Evolutionary conservation across 2,113 vertebrate genomes (phyloP), one percentile per base, ranked within the genome.

Genomic region (Gadus chalcogrammus): DNA sequence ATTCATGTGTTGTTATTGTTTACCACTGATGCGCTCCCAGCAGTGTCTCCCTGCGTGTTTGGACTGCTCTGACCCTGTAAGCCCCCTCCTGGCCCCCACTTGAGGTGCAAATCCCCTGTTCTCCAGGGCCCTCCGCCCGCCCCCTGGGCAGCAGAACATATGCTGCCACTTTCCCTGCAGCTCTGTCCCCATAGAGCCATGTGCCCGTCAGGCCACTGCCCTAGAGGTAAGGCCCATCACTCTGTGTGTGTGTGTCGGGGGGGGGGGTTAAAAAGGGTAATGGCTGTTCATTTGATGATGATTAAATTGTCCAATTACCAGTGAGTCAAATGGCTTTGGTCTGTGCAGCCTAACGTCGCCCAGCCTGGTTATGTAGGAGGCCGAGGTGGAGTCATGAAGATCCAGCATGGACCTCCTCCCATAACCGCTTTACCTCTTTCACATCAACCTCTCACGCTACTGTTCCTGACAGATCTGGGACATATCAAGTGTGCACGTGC

Each of bases 1-100:
- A 85, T 81, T 77, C 76, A 82, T 77, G 38, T 18, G 31, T 38
- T 53, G 13, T 56, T 4, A 28, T 16, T 53, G 22, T 22, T n/a
- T 66, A 20, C 67, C 56, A 18, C 15, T n/a, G 3, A 17, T 11
- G 13, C 15, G 56, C 58, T 38, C 4, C 31, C 31, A 35, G 28
- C 11, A 20, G 59, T 8, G 4, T 20, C 38, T 71, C 38, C 18
- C 22, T 9, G 42, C 58, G 6, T 35, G 31, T 0, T 35, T 4
- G 4, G 5, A n/a, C 20, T 1, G 48, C 5, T 61, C 22, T 65
- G 58, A 68, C 58, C 65, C 16, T 1, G 18, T 48, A 53, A 38
- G 11, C 8, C 2, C 18, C 18, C 65, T 75, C 69, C 27, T 4
- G 3, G 72, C 31, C 31, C 31, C 31, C 31, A 35, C 31, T 35